Base-by-base conservation (phyloP, 37 sponge, comb jelly and placozoan species). In the Cliona cf. orientalis region DNA sequence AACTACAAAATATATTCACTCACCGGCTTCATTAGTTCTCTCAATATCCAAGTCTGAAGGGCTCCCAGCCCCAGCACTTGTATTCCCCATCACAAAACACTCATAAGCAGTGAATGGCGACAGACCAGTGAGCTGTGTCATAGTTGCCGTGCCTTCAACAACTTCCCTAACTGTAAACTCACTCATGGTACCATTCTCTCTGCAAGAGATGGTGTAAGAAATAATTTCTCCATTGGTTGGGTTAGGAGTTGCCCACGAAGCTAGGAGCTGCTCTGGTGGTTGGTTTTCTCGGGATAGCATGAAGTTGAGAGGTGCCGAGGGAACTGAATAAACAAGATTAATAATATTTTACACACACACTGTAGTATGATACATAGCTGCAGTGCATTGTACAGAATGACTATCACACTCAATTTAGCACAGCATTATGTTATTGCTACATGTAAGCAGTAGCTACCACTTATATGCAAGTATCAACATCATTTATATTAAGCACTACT, bases 141-240 rank as follows among this genome's bases (percentile, higher is more conserved):
- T 26, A 28, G 34, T 28, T 14, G 29, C 46, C 26, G 6, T 9
- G 64, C 28, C 6, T 28, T 9, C 25, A 62, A 28, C 28, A 23
- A 7, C 64, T n/a, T 7, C 28, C 7, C 6, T n/a, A 7, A 62
- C 17, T 62, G 64, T 62, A 19, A 62, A 26, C 29, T 62, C 25
- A 23, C 17, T 19, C n/a, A 71, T 21, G 0, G 61, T 42, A 37
- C 38, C 67, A 66, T 38, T 28, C 38, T 6, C 19, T 7, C 28
- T 34, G 46, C 69, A 87, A 40, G 6, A 44, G 26, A 87, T 34
- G 39, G 56, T 74, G 55, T 79, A 87, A 57, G 12, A 26, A 1
- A 58, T 71, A 23, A 87, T 61, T n/a, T 80, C 44, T 3, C 87
- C 87, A 80, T 87, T 87, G 0, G 69, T 14, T 0, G 66, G 36